Percentiles rank a stretch among this genome's conserved stretches.
Conservation (phyloP, 1,140 invertebrate species). For the Drosophila bocqueti region DNA sequence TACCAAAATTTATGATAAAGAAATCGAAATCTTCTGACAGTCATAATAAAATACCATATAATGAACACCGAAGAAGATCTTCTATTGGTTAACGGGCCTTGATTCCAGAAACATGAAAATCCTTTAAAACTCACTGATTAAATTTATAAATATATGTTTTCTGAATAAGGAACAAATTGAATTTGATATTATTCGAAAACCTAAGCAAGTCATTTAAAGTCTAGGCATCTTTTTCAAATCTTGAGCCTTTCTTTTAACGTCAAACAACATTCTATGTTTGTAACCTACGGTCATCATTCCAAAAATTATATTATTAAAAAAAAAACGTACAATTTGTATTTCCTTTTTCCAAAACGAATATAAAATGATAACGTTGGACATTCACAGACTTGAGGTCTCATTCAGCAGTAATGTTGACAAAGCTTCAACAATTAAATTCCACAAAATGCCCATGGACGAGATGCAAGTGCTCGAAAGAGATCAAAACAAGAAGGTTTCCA, state of each 20-base stretch:
- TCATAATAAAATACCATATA: neutral
- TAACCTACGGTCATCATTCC: neutral
- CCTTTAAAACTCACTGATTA: neutral
- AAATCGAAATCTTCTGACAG: neutral
- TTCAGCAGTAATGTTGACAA: neutral
- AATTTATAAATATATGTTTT: neutral
- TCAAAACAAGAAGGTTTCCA: neutral
- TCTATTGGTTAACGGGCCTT: neutral
- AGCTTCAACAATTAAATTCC: neutral
- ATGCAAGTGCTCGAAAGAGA: neutral
- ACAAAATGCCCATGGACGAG: neutral
- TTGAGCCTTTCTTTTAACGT: neutral
- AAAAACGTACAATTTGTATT: neutral
- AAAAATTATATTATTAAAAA: neutral
- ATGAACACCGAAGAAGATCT: too few relatives aligned
- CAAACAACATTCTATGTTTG: neutral
- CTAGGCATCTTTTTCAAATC: neutral
- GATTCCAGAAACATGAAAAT: neutral
- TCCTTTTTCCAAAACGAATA: neutral
- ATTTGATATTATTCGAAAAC: too few relatives aligned
- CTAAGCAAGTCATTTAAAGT: neutral
- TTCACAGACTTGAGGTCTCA: neutral
- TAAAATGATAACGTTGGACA: neutral
- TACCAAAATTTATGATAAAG: neutral
- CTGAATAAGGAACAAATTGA: neutral